These are phyloP conservation scores for Drosophila tripunctata DNA, from an alignment of 2,888 invertebrate genomes.

Conservation along the genomic window DNA sequence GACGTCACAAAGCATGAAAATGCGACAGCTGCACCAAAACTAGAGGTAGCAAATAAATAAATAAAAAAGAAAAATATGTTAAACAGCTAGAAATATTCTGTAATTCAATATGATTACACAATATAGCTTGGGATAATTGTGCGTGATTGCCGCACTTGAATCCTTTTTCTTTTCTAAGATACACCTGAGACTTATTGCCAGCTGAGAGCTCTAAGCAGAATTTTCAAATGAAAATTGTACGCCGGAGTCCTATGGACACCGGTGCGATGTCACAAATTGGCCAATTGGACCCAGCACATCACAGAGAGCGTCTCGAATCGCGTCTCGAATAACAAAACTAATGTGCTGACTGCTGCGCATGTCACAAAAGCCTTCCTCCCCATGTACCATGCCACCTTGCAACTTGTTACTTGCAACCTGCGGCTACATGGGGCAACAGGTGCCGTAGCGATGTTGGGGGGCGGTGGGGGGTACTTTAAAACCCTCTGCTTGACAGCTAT, in stretches of 20 bases:
- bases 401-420: not conserved
- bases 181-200: slow-evolving; percentile 74
- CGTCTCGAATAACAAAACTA: slow-evolving; percentile 49
- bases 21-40: slow-evolving; percentile 2
- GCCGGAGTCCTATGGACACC: slow-evolving; percentile 18
- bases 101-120: slow-evolving; percentile 57
- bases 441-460: slow-evolving; percentile 55
- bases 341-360: slow-evolving; percentile 58
- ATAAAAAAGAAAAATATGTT: not conserved
- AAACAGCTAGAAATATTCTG: not conserved
- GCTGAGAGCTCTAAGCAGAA: slow-evolving; percentile 29
- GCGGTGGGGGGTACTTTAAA: too few species aligned
- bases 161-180: slow-evolving; percentile 45
- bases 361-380: slow-evolving; percentile 33
- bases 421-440: slow-evolving; percentile 57
- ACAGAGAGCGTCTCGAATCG: slow-evolving; percentile 49
- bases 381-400: slow-evolving; percentile 3
- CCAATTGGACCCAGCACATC: slow-evolving; percentile 37
- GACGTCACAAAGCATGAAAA: slow-evolving; percentile 58
- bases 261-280: slow-evolving; percentile 39
- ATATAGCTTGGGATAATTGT: slow-evolving; percentile 65
- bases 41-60: too few species aligned
- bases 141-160: slow-evolving; percentile 33
- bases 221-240: slow-evolving; percentile 28
- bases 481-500: slow-evolving; percentile 39